A percentile compares a stretch with the other conserved stretches of the same genome.
Conservation (phyloP, 1,140 invertebrate species). For the Papilio machaon region DNA sequence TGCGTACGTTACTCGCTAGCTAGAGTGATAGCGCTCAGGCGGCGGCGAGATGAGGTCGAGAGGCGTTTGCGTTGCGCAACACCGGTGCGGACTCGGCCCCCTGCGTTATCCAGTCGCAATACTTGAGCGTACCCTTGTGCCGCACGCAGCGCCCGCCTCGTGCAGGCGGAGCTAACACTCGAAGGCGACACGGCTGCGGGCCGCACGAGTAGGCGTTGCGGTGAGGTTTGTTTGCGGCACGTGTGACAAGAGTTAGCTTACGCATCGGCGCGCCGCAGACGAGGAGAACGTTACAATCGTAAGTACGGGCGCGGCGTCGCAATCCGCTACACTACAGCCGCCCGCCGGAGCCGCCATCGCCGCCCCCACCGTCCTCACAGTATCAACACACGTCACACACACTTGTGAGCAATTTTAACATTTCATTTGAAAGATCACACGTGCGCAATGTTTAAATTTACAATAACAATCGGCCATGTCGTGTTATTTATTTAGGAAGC, state of each 20-base stretch:
- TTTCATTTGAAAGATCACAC: not conserved
- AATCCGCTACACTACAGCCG: not conserved
- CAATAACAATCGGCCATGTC: not conserved
- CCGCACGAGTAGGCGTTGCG: not conserved
- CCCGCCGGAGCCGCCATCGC: not conserved
- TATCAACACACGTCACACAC: not conserved
- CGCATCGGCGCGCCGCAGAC: slow-evolving; percentile 44
- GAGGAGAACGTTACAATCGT: slow-evolving; percentile 49
- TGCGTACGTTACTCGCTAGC: slow-evolving; percentile 41
- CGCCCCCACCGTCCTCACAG: not conserved
- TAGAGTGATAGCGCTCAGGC: slow-evolving; percentile 44
- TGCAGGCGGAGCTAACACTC: slow-evolving; percentile 52
- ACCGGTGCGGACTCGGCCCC: slow-evolving; percentile 55
- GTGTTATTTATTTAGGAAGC: not conserved
- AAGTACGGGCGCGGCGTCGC: slow-evolving; percentile 51
- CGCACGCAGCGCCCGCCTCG: slow-evolving; percentile 41
- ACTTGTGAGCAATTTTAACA: not conserved
- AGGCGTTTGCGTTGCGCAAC: slow-evolving; percentile 41
- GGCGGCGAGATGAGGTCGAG: slow-evolving; percentile 61
- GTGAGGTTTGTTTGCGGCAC: slow-evolving; percentile 35
- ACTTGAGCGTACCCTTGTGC: not conserved
- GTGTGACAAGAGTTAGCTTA: slow-evolving; percentile 54
- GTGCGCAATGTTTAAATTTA: not conserved
- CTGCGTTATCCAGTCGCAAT: not conserved
- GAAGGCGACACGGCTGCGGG: not conserved